These are phyloP conservation scores for Lasius platythorax DNA, from an alignment of 2,888 invertebrate genomes.

Conservation along the genomic window DNA sequence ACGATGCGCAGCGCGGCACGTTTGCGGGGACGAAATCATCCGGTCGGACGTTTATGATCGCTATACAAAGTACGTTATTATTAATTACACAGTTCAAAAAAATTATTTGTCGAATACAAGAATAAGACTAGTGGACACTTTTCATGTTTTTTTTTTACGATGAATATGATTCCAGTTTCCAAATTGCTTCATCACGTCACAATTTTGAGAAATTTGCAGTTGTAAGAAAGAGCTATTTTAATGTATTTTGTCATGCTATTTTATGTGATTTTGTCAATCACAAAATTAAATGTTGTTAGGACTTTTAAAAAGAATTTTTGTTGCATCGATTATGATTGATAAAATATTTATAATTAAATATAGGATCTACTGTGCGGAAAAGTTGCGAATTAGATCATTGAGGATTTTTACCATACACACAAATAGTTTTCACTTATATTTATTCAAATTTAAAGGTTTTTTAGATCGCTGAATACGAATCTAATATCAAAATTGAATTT, in stretches of 20 bases:
- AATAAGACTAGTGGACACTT: not conserved
- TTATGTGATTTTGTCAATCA: too few relatives aligned
- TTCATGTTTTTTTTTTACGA: not conserved
- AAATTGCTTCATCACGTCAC: not conserved
- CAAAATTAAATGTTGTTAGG: too few relatives aligned
- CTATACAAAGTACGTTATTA: constrained; percentile 5
- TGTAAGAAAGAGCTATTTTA: not conserved
- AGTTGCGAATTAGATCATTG: too few relatives aligned
- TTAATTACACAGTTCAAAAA: constrained; percentile 35
- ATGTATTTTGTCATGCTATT: too few relatives aligned
- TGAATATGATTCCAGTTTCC: not conserved
- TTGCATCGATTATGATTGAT: too few relatives aligned
- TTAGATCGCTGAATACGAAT: too few relatives aligned
- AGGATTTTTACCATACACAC: too few relatives aligned
- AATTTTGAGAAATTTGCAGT: not conserved
- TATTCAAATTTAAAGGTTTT: too few relatives aligned
- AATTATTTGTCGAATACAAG: not conserved
- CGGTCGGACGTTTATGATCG: constrained; percentile 46
- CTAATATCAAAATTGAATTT: too few relatives aligned
- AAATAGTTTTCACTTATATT: not conserved
- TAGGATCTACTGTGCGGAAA: too few relatives aligned
- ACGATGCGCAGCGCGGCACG: constrained; percentile 10
- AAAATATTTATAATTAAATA: too few relatives aligned
- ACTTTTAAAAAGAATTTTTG: too few relatives aligned
- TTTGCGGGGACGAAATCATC: constrained; percentile 40